Evolutionary conservation across 2,888 invertebrate genomes (phyloP), one percentile per base, ranked within the genome.

Genomic region (Drosophila imparisetae): DNA sequence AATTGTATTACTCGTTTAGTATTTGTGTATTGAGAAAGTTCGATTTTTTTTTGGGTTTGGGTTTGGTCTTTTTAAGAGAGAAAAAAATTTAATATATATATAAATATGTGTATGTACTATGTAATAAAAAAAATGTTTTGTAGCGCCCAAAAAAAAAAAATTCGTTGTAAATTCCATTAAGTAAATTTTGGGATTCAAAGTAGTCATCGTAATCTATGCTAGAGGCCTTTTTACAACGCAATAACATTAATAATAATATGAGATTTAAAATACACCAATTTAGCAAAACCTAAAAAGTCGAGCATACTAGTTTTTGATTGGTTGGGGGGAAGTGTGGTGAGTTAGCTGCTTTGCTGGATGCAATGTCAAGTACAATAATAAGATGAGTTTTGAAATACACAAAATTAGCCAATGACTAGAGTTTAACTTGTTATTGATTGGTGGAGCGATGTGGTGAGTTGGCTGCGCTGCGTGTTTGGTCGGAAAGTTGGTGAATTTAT

Each of bases 1-100:
- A 60, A 66, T 75, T 75, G 77, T 86, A 84, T 84, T 84, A 86
- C 66, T 70, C 66, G 77, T 80, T 79, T 84, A 86, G 83, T 84
- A 84, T 86, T 86, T 84, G 77, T 79, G 70, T 64, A 40, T 50
- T 57, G 36, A 45, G 24, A 24, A 15, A 15, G 24, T 45, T 45
- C 32, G 29, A 50, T 32, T 52, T 24, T 34, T n/a, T 32, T 48
- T 75, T 60, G 62, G 65, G 72, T 73, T 64, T 66, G 66, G 73
- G 62, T 60, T 70, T 67, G 66, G 78, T 78, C 55, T 29, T 27
- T 63, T 64, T 77, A 42, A 61, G 54, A 10, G 10, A 53, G 6
- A 48, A 66, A 60, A 60, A 74, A 40, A 36, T 32, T 60, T 57
- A 71, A 72, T 62, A 62, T 54, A 64, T 72, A 30, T 21, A 38